Base-by-base conservation (phyloP, 1,140 invertebrate genomes). In the Diprion similis region DNA sequence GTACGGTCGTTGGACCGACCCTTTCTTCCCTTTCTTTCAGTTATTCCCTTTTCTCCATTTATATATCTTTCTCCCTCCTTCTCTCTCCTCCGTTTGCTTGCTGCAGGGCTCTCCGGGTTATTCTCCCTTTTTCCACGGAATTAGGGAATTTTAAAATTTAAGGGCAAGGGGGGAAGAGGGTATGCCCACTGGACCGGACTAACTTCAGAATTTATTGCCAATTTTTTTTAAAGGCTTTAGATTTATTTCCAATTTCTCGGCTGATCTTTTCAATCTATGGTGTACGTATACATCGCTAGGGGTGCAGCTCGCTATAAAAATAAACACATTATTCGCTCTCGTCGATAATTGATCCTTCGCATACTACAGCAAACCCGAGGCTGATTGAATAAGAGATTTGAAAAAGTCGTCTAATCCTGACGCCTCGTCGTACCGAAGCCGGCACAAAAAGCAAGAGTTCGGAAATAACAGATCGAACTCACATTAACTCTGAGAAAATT, bases 131-230 rank as follows among this genome's bases (percentile, higher is more conserved):
- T 85, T 82, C 75, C 78, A 79, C 74, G 78, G 85, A 85, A 86
- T 87, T 87, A 87, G 81, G 81, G 79, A 85, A 83, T 83, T 85
- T 86, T 84, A 80, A 85, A 87, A 81, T 85, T 79, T 77, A 77
- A 70, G 68, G 80, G 83, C 79, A 77, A 76, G 24, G 24, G 24
- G 24, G 37, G 45, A 24, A 18, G 46, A 24, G 64, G 15, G 74
- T 81, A 80, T 80, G 81, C 79, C 81, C 83, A 82, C 66, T 72
- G 81, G 82, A 79, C 80, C 77, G 79, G 68, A 78, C 79, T 85
- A 85, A 84, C 82, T 72, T 76, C 80, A 78, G 75, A 83, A 87
- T 86, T 86, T 86, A 86, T 86, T 85, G 83, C 78, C 85, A 86
- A 87, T 87, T 86, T 86, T 83, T 85, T 79, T 84, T 84, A 85